Percentiles rank a stretch among this genome's conserved stretches.
Evolutionary conservation across 1,140 invertebrate genomes (phyloP).

Genomic region (Sitobion miscanthi): DNA sequence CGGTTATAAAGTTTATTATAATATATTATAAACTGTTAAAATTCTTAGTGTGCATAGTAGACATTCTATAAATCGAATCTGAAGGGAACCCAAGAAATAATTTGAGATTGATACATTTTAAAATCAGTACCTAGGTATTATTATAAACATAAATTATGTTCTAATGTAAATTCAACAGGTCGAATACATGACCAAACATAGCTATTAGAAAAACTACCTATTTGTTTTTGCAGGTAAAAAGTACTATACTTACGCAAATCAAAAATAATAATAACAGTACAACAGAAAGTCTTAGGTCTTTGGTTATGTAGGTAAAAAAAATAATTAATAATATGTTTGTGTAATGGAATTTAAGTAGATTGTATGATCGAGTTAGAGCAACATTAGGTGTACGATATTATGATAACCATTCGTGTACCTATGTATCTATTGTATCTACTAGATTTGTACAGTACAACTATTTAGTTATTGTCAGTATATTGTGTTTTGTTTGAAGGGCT

Average conservation of each 20-base stretch:
- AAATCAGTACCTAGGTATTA: neutral
- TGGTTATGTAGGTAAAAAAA: too few species aligned
- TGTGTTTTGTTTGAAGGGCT: too few species aligned
- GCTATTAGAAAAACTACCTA: neutral
- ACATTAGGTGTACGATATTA: neutral
- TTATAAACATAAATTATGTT: neutral
- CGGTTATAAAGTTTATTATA: neutral
- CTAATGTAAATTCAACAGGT: neutral
- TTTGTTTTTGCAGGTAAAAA: neutral
- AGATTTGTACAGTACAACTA: too few species aligned
- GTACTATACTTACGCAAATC: neutral
- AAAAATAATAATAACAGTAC: too few species aligned
- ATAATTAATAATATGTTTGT: neutral
- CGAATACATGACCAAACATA: neutral
- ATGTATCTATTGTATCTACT: too few species aligned
- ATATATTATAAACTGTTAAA: too few species aligned
- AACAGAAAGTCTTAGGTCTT: too few species aligned
- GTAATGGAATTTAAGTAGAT: neutral
- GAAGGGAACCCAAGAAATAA: neutral
- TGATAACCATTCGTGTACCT: neutral
- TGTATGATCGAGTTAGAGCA: neutral
- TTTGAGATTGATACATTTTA: neutral
- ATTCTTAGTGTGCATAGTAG: neutral
- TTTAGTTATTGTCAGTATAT: too few species aligned
- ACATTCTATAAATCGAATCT: neutral